A percentile compares a stretch with the other conserved stretches of the same genome.
phyloP scores from a whole-genome alignment of 2,113 vertebrate genomes.

The Thalassarche chlororhynchos region DNA sequence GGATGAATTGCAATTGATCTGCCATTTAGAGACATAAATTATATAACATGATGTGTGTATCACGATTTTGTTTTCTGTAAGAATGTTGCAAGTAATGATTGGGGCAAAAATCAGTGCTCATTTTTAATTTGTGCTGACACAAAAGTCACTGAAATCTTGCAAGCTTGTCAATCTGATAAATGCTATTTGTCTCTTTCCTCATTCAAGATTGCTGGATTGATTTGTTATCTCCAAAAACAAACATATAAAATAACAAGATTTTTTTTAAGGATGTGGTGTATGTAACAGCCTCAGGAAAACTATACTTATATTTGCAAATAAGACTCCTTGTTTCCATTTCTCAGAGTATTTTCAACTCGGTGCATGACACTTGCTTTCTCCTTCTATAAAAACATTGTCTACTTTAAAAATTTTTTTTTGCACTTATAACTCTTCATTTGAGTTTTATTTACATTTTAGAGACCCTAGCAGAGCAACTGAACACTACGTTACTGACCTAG shows the following conservation, averaged over 20 bases:
- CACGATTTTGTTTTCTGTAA: neutral
- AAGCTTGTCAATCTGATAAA: neutral
- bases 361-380: neutral
- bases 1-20: neutral
- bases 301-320: neutral
- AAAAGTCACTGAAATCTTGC: neutral
- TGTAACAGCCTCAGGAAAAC: neutral
- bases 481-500: neutral
- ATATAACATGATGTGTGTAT: neutral
- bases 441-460: neutral
- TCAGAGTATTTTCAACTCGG: neutral
- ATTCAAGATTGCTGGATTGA: neutral
- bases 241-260: neutral
- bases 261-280: neutral
- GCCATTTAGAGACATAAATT: neutral
- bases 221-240: neutral
- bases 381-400: neutral
- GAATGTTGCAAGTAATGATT: neutral
- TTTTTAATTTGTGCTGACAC: neutral
- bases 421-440: neutral
- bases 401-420: neutral
- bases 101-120: neutral
- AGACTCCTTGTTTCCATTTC: neutral
- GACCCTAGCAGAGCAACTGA: neutral
- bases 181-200: neutral